Base-by-base conservation (phyloP, 2,113 vertebrate species). In the Orientallactaga bullata region DNA sequence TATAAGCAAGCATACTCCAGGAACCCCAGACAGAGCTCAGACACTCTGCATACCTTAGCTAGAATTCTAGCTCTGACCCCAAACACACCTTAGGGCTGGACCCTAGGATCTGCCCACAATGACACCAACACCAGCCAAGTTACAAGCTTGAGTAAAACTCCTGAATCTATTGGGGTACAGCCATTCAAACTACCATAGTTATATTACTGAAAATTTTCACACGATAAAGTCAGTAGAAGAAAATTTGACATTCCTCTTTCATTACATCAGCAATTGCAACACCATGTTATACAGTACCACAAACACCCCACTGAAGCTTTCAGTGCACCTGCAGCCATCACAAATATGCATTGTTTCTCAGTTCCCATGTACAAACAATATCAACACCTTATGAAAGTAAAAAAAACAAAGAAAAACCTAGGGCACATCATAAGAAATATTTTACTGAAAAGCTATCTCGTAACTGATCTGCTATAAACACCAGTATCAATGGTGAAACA, bases 231-330 rank as follows among this genome's bases (percentile, higher is more conserved):
- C 30, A 84, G 6, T 6, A 32, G 39, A 24, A 23, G 18, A 47
- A 47, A 39, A 65, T 3, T 17, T 39, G 23, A 82, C 28, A 32
- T 12, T 51, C 7, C 28, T 24, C 39, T 12, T 66, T 16, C 17
- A 21, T 39, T 7, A 1, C 18, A 9, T 28, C 17, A 66, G 39
- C 28, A 66, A 4, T 16, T 68, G 17, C 10, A 66, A 30, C 18
- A 24, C 7, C 7, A 0, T 66, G 17, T 3, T 24, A 20, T 51
- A 5, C 3, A n/a, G n/a, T 23, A 7, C 51, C 10, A 2, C n/a
- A 37, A 26, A 11, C 58, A 61, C 4, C 6, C 23, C 39, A n/a
- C 32, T 17, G 30, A 69, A 21, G 82, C 30, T 69, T 47, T n/a
- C 28, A 12, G 6, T n/a, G 13, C 51, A 30, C 16, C 15, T 4